Conservation (phyloP, 2,888 invertebrate species). For the Drosophila infuscata region DNA sequence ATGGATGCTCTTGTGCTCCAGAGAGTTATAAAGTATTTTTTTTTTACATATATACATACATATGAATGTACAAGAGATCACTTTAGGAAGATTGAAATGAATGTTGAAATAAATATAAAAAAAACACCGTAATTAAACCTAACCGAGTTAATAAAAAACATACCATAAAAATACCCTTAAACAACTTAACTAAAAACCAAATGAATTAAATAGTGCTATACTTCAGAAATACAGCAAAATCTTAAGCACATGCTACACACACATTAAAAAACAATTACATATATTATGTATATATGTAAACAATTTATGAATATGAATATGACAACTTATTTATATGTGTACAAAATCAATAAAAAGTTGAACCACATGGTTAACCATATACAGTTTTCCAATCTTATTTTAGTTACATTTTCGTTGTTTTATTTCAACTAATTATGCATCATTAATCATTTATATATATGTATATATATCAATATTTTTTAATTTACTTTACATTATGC, state of each 20-base stretch:
- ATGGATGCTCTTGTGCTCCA: constrained; percentile 10
- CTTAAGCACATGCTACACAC: constrained; percentile 22
- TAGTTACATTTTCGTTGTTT: background rate
- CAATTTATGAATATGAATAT: constrained; percentile 28
- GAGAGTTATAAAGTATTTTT: constrained; percentile 4
- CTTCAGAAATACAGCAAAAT: constrained; percentile 23
- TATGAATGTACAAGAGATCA: constrained; percentile 24
- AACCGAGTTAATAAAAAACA: constrained; percentile 28
- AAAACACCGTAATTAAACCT: constrained; percentile 13
- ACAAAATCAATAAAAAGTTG: constrained; percentile 47
- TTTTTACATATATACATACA: constrained; percentile 15
- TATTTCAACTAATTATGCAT: background rate
- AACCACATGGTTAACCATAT: constrained; percentile 21
- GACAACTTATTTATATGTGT: constrained; percentile 49
- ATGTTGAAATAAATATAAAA: background rate
- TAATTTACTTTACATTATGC: background rate
- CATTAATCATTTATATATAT: too few relatives aligned
- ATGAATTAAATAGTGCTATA: constrained; percentile 22
- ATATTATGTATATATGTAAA: constrained; percentile 16
- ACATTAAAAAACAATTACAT: background rate
- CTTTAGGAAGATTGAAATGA: constrained; percentile 13
- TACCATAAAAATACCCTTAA: constrained; percentile 14
- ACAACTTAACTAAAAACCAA: constrained; percentile 7
- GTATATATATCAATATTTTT: background rate
- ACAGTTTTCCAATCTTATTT: background rate